Percentiles rank a stretch among this genome's conserved stretches.
Evolutionary conservation across 1,140 invertebrate species (phyloP).

Genomic region (Temnothorax curvispinosus): DNA sequence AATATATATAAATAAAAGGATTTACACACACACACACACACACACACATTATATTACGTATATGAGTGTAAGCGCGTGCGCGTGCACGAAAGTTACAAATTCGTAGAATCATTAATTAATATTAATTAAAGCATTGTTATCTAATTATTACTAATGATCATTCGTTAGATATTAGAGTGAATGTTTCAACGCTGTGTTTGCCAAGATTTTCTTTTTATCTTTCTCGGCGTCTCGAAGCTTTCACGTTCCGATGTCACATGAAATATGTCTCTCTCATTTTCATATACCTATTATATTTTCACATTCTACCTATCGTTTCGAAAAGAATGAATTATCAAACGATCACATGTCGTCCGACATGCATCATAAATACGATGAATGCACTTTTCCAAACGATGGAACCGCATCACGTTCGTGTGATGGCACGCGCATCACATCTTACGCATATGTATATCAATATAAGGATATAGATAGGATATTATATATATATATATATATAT

Average conservation of each 20-base stretch:
- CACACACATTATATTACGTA: constrained; percentile 54
- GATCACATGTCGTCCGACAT: constrained; percentile 13
- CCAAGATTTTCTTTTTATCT: not conserved
- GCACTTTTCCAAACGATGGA: not conserved
- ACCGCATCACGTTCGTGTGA: constrained; percentile 6
- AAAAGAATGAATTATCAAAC: constrained; percentile 7
- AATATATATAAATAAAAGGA: constrained; percentile 17
- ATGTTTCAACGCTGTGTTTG: constrained; percentile 11
- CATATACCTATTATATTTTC: not conserved
- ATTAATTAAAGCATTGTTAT: not conserved
- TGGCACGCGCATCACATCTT: constrained; percentile 39
- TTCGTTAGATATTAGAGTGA: constrained; percentile 4
- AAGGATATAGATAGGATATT: constrained; percentile 59
- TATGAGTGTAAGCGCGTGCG: constrained; percentile 56
- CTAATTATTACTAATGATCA: constrained; percentile 1
- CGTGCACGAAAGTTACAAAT: constrained; percentile 16
- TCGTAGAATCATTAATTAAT: not conserved
- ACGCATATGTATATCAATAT: constrained; percentile 68
- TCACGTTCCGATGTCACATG: not conserved
- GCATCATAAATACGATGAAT: not conserved
- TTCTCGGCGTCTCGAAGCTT: constrained; percentile 6
- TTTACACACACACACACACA: constrained; percentile 32
- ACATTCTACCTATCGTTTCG: not conserved
- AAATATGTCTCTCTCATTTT: not conserved
- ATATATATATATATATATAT: not conserved